Base-by-base conservation (phyloP, 2,797 vertebrate genomes). In the Gymnoscopelus braueri region DNA sequence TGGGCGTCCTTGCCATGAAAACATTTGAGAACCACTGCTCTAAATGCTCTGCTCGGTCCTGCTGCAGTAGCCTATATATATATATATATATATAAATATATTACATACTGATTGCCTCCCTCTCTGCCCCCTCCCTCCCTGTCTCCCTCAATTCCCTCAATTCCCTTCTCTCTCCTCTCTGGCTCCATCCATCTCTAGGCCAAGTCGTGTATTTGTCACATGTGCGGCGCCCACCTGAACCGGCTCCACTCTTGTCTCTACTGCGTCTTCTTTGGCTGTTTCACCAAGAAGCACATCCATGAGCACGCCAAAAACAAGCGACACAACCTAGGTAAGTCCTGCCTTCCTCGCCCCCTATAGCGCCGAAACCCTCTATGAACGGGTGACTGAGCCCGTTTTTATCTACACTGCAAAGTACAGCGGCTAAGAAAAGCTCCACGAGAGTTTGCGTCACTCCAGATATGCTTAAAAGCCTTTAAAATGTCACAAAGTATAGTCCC, bases 201-300 rank as follows among this genome's bases (percentile, higher is more conserved):
- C 48, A 98, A 98, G 92, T 99, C 98, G 58, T 99, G 98, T 75
- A 95, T 99, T 85, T 99, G 98, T 93, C 97, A 99, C 65, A 96
- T 98, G 91, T 99, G 98, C 78, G 97, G 98, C 13, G 96, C 96
- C 77, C 97, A 99, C 90, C 94, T 99, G 88, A 99, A 95, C 91
- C 93, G 98, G 85, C 96, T 99, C 75, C 98, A 99, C 93, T 99
- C 98, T 85, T 99, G 98, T 92, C 96, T 99, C 75, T 96, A 98
- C 92, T 98, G 98, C 71, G 96, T 99, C 85, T 99, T 97, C 94
- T 99, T 99, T 51, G 98, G 96, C 92, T 99, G 97, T 89, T 99
- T 99, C 83, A 95, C 96, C 78, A 98, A 98, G 95, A 98, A 98
- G 90, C 98, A 99, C 87, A 99, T 99, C 88, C 98, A 99, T 52